Conservation (phyloP, 2,113 vertebrate species). For the Ibidorhyncha struthersii region DNA sequence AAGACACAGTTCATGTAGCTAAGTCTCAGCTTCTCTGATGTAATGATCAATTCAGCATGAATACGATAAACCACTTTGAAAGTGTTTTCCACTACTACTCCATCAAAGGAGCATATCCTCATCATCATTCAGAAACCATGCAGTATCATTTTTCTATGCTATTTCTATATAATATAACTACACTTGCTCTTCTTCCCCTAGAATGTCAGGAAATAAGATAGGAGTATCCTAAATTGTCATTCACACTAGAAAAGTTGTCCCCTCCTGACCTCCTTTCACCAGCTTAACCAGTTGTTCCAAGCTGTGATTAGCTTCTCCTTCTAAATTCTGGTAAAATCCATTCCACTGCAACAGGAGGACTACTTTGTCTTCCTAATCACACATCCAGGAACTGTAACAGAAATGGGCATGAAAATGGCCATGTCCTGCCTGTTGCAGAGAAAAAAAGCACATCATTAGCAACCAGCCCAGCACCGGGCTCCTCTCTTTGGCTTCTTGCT, state of each 20-base stretch:
- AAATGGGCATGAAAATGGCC: neutral
- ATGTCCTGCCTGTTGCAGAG: fast-evolving
- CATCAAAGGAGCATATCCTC: neutral
- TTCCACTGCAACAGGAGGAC: neutral
- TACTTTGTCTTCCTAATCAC: neutral
- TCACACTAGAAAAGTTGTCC: neutral
- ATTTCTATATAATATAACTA: neutral
- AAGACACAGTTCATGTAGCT: neutral
- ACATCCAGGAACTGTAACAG: neutral
- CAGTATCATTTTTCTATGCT: neutral
- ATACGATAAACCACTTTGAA: neutral
- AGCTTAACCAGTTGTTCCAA: neutral
- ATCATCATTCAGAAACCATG: neutral
- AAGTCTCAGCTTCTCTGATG: neutral
- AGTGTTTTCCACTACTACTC: neutral
- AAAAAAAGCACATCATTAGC: neutral
- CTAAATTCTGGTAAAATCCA: neutral
- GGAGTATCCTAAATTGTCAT: neutral
- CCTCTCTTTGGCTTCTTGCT: neutral
- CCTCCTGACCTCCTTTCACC: neutral
- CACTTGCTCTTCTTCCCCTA: neutral
- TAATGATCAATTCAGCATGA: neutral
- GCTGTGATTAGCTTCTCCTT: neutral
- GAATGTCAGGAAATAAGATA: neutral
- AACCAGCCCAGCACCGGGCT: neutral